Percentiles rank a stretch among this genome's conserved stretches.
Evolutionary conservation across 2,797 vertebrate genomes (phyloP).

Genomic region (Silurus lanzhouensis): DNA sequence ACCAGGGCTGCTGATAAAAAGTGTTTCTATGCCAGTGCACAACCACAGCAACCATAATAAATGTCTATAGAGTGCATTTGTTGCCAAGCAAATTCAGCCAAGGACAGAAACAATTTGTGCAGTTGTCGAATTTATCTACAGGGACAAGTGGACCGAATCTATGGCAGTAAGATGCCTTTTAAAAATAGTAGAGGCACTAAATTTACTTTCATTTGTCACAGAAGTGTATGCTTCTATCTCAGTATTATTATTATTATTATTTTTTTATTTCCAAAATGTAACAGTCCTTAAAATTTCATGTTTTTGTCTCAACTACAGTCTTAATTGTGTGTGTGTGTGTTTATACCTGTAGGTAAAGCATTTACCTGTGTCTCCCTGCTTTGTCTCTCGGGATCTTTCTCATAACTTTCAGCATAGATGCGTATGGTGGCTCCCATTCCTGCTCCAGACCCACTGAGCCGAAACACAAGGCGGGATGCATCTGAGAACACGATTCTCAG

Average conservation of each 20-base stretch:
- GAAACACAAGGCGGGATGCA: slow-evolving; percentile 88
- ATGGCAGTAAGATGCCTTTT: neutral
- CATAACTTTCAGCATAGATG: slow-evolving; percentile 94
- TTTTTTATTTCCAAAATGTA: neutral
- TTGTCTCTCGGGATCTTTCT: slow-evolving; percentile 90
- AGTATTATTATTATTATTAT: too few relatives aligned
- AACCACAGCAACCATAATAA: neutral
- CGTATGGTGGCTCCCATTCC: slow-evolving; percentile 85
- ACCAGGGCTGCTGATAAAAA: neutral
- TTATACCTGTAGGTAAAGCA: neutral
- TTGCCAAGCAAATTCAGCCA: neutral
- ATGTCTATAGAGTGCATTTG: neutral
- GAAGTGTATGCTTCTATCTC: neutral
- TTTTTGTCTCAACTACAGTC: neutral
- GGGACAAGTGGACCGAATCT: neutral
- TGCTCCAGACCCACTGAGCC: slow-evolving; percentile 90
- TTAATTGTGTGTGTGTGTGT: neutral
- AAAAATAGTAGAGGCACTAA: neutral
- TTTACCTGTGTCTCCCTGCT: slow-evolving; percentile 93
- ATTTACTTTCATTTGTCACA: neutral
- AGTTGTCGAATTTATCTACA: neutral
- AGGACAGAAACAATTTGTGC: neutral
- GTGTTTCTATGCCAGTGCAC: neutral
- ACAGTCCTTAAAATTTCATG: neutral
- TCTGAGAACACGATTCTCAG: slow-evolving; percentile 90